Base-by-base conservation (phyloP, 1,140 invertebrate species). In the Polypedilum vanderplanki region DNA sequence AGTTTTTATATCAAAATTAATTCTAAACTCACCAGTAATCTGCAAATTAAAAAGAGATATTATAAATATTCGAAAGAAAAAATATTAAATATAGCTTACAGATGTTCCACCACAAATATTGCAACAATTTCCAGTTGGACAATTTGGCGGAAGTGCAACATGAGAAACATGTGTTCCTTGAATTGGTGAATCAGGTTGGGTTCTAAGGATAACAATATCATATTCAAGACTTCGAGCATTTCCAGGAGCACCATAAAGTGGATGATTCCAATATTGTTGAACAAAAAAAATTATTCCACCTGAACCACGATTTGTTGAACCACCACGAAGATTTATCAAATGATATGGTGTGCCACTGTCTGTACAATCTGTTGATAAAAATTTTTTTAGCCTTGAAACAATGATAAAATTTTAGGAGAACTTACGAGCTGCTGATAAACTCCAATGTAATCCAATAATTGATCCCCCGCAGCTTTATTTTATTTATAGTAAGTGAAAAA, bases 341-440 rank as follows among this genome's bases (percentile, higher is more conserved):
- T 12, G 46, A 57, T 4, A 57, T 15, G 46, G 46, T 57, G 46
- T 57, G 46, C n/a, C n/a, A n/a, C 24, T 33, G 24, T 33, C 24
- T 3, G 24, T 33, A 33, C 24, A 33, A 33, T 33, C 24, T 33
- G 24, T 3, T 1, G 1, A 33, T 5, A 33, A 33, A 33, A 3
- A 5, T 33, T 33, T n/a, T n/a, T n/a, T n/a, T n/a, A n/a, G n/a
- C n/a, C n/a, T n/a, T n/a, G n/a, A n/a, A n/a, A n/a, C n/a, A n/a
- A n/a, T n/a, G n/a, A n/a, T n/a, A n/a, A 33, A 33, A 33, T 33
- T 33, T 3, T 33, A 33, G n/a, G n/a, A n/a, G 10, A 57, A 57
- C 46, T 57, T 57, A 57, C 46, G 46, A 57, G 46, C 46, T n/a
- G 46, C 46, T n/a, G 46, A n/a, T 15, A 57, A 57, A n/a, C 12